These are phyloP conservation scores for Slavum lentiscoides DNA, from an alignment of 2,888 invertebrate genomes.

Conservation along the genomic window DNA sequence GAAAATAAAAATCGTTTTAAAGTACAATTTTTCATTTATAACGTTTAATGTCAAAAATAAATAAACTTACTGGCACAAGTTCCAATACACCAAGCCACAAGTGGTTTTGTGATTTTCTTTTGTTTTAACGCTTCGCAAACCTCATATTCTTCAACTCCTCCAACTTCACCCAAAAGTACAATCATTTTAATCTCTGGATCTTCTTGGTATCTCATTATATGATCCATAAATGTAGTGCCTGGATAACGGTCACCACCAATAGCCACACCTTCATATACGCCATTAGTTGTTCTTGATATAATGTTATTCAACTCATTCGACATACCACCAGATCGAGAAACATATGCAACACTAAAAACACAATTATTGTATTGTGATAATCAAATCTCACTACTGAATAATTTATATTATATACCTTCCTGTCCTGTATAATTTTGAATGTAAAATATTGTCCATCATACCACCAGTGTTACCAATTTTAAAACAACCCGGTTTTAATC, in stretches of 20 bases:
- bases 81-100: slow-evolving; percentile 99
- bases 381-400: not conserved
- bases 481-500: slow-evolving; percentile 97
- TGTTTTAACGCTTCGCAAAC: slow-evolving; percentile 85
- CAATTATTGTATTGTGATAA: not conserved
- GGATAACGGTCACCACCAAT: slow-evolving; percentile 97
- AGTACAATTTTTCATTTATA: slow-evolving; percentile 2
- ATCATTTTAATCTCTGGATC: slow-evolving; percentile 84
- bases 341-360: slow-evolving; percentile 85
- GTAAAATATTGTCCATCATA: slow-evolving; percentile 98
- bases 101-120: slow-evolving; percentile 83
- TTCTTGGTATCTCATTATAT: slow-evolving; percentile 78
- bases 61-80: slow-evolving; percentile 71
- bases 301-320: slow-evolving; percentile 99
- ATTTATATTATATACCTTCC: slow-evolving; percentile 68
- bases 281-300: slow-evolving; percentile 92
- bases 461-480: slow-evolving; percentile 99
- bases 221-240: slow-evolving; percentile 97
- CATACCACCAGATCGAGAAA: slow-evolving; percentile 94
- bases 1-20: slow-evolving; percentile 56
- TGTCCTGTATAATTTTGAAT: slow-evolving; percentile 93
- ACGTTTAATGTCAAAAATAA: not conserved
- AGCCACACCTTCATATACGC: slow-evolving; percentile 96
- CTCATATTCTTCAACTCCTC: slow-evolving; percentile 96
- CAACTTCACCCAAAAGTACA: slow-evolving; percentile 96